Conservation (phyloP, 2,888 invertebrate genomes). For the Callyntrura sp. region DNA sequence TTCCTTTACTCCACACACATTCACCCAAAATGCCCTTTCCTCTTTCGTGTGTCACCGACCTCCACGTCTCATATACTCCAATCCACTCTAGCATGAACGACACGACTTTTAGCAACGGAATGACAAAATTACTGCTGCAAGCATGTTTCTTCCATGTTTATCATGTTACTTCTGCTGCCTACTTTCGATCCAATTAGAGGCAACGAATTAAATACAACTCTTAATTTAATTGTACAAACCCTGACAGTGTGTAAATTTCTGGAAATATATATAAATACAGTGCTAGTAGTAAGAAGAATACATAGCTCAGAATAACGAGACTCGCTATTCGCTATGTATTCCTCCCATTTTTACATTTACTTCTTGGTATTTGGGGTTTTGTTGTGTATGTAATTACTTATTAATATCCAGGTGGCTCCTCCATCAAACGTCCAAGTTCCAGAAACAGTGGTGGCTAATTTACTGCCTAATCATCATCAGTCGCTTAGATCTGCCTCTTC, state of each 20-base stretch:
- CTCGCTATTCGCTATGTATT: neutral
- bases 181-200: too few relatives aligned
- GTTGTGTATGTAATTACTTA: conserved; percentile 54
- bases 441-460: conserved; percentile 83
- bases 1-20: conserved; percentile 7
- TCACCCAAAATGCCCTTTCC: neutral
- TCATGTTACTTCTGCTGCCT: neutral
- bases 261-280: neutral
- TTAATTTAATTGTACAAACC: conserved; percentile 17
- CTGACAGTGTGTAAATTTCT: conserved; percentile 4
- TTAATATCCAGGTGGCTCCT: conserved; percentile 82
- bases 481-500: conserved; percentile 77
- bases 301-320: neutral
- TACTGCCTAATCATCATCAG: conserved; percentile 83
- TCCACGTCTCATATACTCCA: neutral
- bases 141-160: neutral
- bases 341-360: neutral
- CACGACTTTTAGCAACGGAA: conserved; percentile 20
- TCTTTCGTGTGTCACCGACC: neutral
- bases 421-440: conserved; percentile 81
- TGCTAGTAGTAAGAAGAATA: neutral
- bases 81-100: neutral
- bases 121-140: conserved; percentile 6
- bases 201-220: too few relatives aligned
- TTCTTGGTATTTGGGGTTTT: conserved; percentile 53